phyloP scores from a whole-genome alignment of 2,888 invertebrate genomes.

The Dicycla oo region DNA sequence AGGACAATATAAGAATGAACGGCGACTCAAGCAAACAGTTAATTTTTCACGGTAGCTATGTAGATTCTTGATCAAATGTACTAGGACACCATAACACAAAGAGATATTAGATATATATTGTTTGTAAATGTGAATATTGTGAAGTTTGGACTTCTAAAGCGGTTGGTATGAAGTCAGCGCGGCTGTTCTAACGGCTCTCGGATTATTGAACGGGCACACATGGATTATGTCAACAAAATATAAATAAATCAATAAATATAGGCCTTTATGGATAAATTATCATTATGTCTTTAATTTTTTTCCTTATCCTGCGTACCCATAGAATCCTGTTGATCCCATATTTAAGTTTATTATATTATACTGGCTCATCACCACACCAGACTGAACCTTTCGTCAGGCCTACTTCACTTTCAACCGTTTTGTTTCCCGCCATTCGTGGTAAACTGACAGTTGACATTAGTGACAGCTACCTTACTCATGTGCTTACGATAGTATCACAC shows the following conservation, averaged over 20 bases:
- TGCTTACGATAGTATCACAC: too few species aligned
- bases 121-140: conserved; percentile 36
- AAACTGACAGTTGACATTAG: background rate
- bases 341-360: background rate
- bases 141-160: conserved; percentile 17
- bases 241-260: conserved; percentile 85
- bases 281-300: conserved; percentile 51
- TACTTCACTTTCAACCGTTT: background rate
- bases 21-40: conserved; percentile 1
- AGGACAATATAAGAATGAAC: background rate
- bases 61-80: conserved; percentile 15
- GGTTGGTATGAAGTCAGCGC: conserved; percentile 27
- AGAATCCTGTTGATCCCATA: background rate
- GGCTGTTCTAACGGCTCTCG: conserved; percentile 38
- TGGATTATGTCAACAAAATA: conserved; percentile 77
- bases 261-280: conserved; percentile 85
- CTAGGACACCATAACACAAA: conserved; percentile 18
- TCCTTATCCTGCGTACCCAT: background rate
- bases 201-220: conserved; percentile 69
- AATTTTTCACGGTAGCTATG: background rate
- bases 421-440: background rate
- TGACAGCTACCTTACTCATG: background rate
- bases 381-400: background rate
- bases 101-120: conserved; percentile 18
- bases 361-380: background rate